Evolutionary conservation across 2,113 vertebrate species (phyloP).

Genomic region (Tretioscincus oriximinensis): DNA sequence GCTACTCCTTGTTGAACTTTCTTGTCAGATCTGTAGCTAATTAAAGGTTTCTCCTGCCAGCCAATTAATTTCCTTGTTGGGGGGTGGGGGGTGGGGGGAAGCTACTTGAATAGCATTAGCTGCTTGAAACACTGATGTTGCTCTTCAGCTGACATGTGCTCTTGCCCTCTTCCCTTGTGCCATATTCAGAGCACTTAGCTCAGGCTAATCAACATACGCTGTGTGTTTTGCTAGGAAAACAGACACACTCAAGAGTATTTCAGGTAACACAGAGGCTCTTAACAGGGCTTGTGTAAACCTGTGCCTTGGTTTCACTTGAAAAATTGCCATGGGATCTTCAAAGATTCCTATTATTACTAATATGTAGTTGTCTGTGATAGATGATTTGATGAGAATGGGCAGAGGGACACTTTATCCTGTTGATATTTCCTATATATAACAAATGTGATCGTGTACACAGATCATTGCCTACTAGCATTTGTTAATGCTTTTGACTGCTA

Average conservation of each 20-base stretch:
- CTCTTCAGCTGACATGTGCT: not conserved
- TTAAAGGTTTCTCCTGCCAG: constrained; percentile 8
- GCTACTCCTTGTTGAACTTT: not conserved
- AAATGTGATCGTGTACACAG: not conserved
- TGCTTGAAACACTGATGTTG: not conserved
- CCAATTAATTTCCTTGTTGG: constrained; percentile 12
- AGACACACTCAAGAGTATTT: not conserved
- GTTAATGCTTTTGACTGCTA: not conserved
- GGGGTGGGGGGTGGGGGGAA: not conserved
- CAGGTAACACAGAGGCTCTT: not conserved
- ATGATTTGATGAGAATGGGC: not conserved
- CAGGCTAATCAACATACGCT: not conserved
- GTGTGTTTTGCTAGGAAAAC: not conserved
- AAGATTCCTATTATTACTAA: not conserved
- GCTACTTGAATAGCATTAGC: constrained; percentile 1
- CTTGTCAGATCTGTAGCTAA: constrained; percentile 12
- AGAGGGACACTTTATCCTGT: not conserved
- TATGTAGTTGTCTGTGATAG: not conserved
- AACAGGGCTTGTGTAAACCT: no score
- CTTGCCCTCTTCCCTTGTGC: not conserved
- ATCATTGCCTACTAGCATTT: no score
- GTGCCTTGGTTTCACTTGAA: not conserved
- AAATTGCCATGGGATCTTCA: not conserved
- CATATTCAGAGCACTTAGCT: not conserved
- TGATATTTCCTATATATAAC: not conserved